Percentiles rank a stretch among this genome's conserved stretches.
These are phyloP conservation scores for Panopea generosa DNA, from an alignment of 2,888 invertebrate species.

Conservation along the genomic window DNA sequence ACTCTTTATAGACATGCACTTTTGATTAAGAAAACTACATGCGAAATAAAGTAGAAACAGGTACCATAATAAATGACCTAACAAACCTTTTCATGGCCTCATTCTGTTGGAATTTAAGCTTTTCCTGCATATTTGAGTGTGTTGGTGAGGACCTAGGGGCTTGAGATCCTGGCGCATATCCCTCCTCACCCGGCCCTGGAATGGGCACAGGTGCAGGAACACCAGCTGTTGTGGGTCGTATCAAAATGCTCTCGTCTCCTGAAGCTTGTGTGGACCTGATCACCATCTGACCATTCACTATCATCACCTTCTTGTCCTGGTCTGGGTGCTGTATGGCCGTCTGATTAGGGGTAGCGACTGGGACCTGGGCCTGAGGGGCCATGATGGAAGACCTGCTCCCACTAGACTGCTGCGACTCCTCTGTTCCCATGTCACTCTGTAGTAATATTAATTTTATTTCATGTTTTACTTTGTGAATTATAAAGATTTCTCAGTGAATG, in stretches of 20 bases:
- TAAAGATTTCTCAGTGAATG: no score
- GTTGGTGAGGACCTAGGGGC: constrained; percentile 71
- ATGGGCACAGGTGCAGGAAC: background rate
- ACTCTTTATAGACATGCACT: no score
- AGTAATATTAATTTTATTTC: no score
- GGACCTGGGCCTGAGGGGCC: constrained; percentile 44
- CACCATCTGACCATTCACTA: constrained; percentile 62
- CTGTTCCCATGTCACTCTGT: constrained; percentile 49
- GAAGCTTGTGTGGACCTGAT: constrained; percentile 41
- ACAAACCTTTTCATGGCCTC: constrained; percentile 86
- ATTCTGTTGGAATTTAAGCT: constrained; percentile 74
- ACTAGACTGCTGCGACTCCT: constrained; percentile 35
- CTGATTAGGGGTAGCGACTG: constrained; percentile 29
- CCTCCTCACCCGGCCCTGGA: background rate
- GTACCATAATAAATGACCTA: no score
- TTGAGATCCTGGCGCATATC: constrained; percentile 33
- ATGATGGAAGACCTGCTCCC: constrained; percentile 11
- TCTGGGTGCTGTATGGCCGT: constrained; percentile 40
- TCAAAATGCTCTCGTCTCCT: constrained; percentile 44
- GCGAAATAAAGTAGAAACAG: no score
- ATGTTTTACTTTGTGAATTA: no score
- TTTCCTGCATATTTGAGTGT: constrained; percentile 64
- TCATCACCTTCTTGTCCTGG: constrained; percentile 56
- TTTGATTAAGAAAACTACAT: no score
- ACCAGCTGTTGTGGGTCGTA: constrained; percentile 34